Evolutionary conservation across 1,140 invertebrate species (phyloP), one percentile per base, ranked within the genome.

Genomic region (Pseudomyrmex pallidus): DNA sequence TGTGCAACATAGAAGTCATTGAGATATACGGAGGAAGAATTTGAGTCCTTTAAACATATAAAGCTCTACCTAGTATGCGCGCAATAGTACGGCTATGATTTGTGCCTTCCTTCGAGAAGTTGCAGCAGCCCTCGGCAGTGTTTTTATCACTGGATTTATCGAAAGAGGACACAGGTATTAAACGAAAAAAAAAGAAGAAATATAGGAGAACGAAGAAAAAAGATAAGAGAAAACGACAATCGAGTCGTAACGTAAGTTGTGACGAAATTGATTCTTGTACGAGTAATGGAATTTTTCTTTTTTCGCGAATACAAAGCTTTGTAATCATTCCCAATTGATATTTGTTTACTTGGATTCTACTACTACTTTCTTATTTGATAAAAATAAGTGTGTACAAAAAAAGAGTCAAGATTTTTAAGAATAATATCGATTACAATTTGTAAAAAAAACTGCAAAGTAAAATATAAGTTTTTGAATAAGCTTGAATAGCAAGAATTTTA

Each of bases 301-400:
- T 83, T 13, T 35, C 54, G 35, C 57, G 44, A 74, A 85, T 61
- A 70, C 20, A 50, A 86, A 84, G 57, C 7, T 84, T 89, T 90
- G 54, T 82, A 88, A 92, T 91, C 91, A 91, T 93, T 92, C 89
- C 92, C 59, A 88, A 89, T 90, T 85, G 66, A 90, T 91, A 89
- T 88, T 90, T 72, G 90, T 91, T 90, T 89, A 90, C 78, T 85
- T 59, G 44, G 87, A 83, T 83, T 88, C 74, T 77, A 77, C 62
- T 82, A 22, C 86, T 88, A 62, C 62, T 76, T 74, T 50, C 35
- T 35, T 35, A 35, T 35, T 35, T 35, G 52, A 73, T 76, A 61
- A 74, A 83, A 82, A 70, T 86, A 72, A 44, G 67, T 35, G 35
- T 64, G 78, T 83, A 50, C 74, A 54, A 85, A 54, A 54, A 46